Evolutionary conservation across 2,797 vertebrate genomes (phyloP).

Genomic region (Sebastiscus tertius): DNA sequence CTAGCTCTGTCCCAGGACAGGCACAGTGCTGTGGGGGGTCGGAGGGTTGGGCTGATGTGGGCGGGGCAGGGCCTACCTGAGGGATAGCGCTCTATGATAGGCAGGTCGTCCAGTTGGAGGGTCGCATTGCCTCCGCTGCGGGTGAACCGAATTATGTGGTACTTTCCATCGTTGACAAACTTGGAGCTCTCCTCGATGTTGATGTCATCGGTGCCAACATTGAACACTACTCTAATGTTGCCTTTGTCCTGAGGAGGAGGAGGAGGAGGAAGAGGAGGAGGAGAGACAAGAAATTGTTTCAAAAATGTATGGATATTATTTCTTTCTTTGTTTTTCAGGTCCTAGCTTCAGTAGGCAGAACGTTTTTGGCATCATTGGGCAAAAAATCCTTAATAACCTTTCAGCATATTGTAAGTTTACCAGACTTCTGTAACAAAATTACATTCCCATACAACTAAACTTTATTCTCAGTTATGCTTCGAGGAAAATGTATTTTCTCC

Average conservation of each 20-base stretch:
- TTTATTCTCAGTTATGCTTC: too few relatives aligned
- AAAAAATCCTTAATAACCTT: too few relatives aligned
- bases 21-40: conserved; percentile 43
- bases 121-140: conserved; percentile 98
- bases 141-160: conserved; percentile 98
- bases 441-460: too few relatives aligned
- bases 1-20: conserved; percentile 50
- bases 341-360: too few relatives aligned
- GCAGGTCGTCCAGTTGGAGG: conserved; percentile 98
- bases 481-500: too few relatives aligned
- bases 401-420: too few relatives aligned
- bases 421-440: too few relatives aligned
- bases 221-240: conserved; percentile 99
- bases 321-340: background rate
- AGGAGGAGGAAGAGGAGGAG: background rate
- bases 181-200: conserved; percentile 97
- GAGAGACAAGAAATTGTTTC: background rate
- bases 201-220: conserved; percentile 99
- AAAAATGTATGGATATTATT: background rate
- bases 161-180: conserved; percentile 99
- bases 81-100: conserved; percentile 97
- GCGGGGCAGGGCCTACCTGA: conserved; percentile 90
- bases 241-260: conserved; percentile 89
- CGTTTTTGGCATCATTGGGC: too few relatives aligned
- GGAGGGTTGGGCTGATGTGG: conserved; percentile 32